Base-by-base conservation (phyloP, 2,888 invertebrate genomes). In the Trypoxylon attenuatum region DNA sequence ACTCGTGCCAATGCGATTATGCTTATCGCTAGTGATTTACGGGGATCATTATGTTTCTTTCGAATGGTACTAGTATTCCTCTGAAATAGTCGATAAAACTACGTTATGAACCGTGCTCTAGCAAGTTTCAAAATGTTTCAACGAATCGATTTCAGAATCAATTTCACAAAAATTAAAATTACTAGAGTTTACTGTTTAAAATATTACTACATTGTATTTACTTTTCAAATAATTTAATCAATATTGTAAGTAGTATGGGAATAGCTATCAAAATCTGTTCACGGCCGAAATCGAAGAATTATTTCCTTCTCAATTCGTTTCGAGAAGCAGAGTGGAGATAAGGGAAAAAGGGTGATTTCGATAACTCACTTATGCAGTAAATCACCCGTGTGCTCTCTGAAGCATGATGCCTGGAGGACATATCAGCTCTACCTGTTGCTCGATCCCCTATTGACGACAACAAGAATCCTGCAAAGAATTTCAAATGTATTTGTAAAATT, bases 361-460 rank as follows among this genome's bases (percentile, higher is more conserved):
- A 76, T 77, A 72, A 76, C 72, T 75, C 72, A 71, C 69, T 76
- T 77, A 74, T 74, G 65, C 72, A 57, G 65, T 65, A 67, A 76
- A 77, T 76, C 77, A 69, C 74, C 74, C 65, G 72, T 76, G 67
- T 69, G 74, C 69, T 74, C 68, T 72, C 58, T 47, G 62, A 61
- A 76, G 77, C 72, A 77, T 77, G 77, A 77, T 77, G 74, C 77
- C 77, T 76, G 70, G 69, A 77, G 77, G 74, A 77, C 76, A 74
- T 74, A 66, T 77, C 82, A 82, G 81, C 78, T 76, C 82, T 83
- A 84, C 84, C 84, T 84, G 84, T 84, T 84, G 84, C 84, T 69
- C 78, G 70, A 75, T 77, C 75, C 76, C 70, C 71, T 60, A 61
- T 77, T 56, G 74, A 69, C 65, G 71, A 63, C 61, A 64, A 57